Percentiles rank a stretch among this genome's conserved stretches.
These are phyloP conservation scores for Eumeta japonica DNA, from an alignment of 1,140 invertebrate species.

Conservation along the genomic window DNA sequence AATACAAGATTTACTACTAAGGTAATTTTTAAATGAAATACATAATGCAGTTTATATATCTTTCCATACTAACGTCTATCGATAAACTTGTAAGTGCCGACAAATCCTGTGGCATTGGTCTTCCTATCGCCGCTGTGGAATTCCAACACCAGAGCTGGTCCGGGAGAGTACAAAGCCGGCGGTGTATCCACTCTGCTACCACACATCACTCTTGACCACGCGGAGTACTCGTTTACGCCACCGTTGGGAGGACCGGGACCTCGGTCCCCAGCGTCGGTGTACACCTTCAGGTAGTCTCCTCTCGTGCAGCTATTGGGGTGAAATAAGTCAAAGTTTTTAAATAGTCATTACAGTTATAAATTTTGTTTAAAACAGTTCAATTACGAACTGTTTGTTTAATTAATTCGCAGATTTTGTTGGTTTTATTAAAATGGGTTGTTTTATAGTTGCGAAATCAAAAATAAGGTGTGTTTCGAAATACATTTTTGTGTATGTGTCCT, in stretches of 20 bases:
- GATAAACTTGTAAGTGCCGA: conserved; percentile 77
- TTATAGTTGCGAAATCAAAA: too few relatives aligned
- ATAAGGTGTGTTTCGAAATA: too few relatives aligned
- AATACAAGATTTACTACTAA: too few relatives aligned
- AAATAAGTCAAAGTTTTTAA: too few relatives aligned
- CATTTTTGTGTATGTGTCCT: too few relatives aligned
- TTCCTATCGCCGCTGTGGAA: conserved; percentile 62
- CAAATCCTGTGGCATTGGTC: conserved; percentile 73
- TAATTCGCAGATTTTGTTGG: too few relatives aligned
- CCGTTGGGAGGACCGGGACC: conserved; percentile 56
- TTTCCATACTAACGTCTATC: conserved; percentile 70
- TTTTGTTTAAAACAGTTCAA: too few relatives aligned
- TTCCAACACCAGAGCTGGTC: conserved; percentile 74
- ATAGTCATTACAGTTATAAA: too few relatives aligned
- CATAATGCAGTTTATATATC: too few relatives aligned
- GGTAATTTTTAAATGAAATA: too few relatives aligned
- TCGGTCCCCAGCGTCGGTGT: conserved; percentile 63
- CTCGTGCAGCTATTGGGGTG: conserved; percentile 67
- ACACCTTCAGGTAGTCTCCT: conserved; percentile 79
- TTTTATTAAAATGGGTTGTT: too few relatives aligned
- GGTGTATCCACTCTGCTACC: conserved; percentile 72
- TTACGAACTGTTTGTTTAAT: too few relatives aligned
- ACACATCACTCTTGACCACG: conserved; percentile 74
- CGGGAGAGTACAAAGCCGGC: conserved; percentile 76
- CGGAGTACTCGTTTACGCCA: conserved; percentile 77